Evolutionary conservation across 2,888 invertebrate genomes (phyloP).

Genomic region (Heliconius erato): DNA sequence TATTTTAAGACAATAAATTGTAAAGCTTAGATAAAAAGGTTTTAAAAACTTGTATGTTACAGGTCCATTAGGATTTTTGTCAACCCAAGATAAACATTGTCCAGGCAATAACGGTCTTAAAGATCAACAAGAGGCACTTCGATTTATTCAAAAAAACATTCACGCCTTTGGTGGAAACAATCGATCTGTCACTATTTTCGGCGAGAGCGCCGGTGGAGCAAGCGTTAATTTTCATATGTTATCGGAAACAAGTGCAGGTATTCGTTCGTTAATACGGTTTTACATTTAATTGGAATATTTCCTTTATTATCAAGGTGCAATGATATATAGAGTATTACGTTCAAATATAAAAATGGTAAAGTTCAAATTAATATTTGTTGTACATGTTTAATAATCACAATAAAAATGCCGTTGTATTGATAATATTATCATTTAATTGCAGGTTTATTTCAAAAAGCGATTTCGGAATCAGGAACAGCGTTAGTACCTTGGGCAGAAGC

Average conservation of each 20-base stretch:
- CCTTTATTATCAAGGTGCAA: neutral
- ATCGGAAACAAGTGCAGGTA: constrained; percentile 85
- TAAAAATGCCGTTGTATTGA: neutral
- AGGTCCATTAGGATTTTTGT: constrained; percentile 88
- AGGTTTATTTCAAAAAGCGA: constrained; percentile 90
- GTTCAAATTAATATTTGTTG: too few relatives aligned
- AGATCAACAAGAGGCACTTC: constrained; percentile 87
- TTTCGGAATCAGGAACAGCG: constrained; percentile 91
- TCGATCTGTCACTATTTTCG: constrained; percentile 88
- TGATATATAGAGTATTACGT: neutral
- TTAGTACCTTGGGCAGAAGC: constrained; percentile 89
- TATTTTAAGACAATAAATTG: neutral
- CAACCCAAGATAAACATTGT: constrained; percentile 87
- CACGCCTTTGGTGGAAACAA: constrained; percentile 88
- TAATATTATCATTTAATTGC: constrained; percentile 46
- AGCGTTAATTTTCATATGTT: constrained; percentile 90
- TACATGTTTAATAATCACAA: too few relatives aligned
- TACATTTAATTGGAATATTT: neutral
- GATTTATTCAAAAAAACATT: constrained; percentile 87
- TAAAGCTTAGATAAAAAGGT: too few relatives aligned
- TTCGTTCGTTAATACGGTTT: neutral
- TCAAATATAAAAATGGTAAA: neutral
- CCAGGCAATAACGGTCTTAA: constrained; percentile 90
- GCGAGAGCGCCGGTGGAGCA: constrained; percentile 90
- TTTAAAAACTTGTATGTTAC: neutral